Conservation (phyloP, 2,888 invertebrate genomes). For the Poecilus cupreus region DNA sequence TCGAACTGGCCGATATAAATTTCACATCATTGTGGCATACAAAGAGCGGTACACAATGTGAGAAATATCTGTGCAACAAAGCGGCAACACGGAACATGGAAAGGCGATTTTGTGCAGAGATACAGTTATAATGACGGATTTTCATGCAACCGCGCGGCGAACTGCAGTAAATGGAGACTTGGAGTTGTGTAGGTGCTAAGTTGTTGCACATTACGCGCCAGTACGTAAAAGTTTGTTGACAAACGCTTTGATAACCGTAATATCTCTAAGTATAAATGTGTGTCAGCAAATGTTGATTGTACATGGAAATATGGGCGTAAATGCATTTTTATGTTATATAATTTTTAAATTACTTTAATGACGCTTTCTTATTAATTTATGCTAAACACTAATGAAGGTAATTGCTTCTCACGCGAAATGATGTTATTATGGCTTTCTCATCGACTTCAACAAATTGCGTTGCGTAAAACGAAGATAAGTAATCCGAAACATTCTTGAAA, state of each 20-base stretch:
- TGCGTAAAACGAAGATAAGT: too few species aligned
- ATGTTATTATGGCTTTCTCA: too few species aligned
- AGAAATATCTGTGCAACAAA: conserved; percentile 30
- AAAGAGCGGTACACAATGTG: conserved; percentile 13
- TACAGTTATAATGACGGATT: conserved; percentile 47
- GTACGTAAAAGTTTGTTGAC: too few species aligned
- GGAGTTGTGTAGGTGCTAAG: not conserved
- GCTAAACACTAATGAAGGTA: not conserved
- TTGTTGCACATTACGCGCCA: too few species aligned
- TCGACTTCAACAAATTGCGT: too few species aligned
- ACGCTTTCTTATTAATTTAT: not conserved
- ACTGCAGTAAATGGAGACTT: not conserved
- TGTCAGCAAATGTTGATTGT: not conserved
- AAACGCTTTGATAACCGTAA: too few species aligned
- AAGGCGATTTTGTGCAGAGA: conserved; percentile 29
- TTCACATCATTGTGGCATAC: conserved; percentile 21
- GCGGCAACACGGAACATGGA: conserved; percentile 15
- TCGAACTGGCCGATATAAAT: conserved; percentile 26
- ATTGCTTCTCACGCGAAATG: not conserved
- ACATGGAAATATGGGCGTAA: not conserved
- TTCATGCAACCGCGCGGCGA: conserved; percentile 9
- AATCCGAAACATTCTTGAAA: too few species aligned
- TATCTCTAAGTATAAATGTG: not conserved
- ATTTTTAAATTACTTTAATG: conserved; percentile 25
- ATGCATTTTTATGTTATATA: not conserved